Conservation (phyloP, 2,888 invertebrate genomes). For the Helicoverpa assulta region DNA sequence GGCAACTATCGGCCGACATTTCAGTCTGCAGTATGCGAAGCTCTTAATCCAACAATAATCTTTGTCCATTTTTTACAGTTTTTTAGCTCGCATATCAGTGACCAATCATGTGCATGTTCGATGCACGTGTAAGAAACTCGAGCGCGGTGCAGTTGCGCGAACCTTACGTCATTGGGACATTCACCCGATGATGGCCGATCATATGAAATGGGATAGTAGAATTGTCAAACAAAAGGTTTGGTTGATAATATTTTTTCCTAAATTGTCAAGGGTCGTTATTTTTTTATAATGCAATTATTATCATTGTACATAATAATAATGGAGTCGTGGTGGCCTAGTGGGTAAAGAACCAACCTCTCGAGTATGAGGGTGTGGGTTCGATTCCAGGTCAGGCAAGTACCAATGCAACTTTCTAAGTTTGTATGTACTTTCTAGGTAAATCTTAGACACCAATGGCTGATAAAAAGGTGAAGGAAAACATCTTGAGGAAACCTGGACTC, state of each 20-base stretch:
- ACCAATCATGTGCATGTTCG: slow-evolving; percentile 20
- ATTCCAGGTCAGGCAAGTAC: too few species aligned
- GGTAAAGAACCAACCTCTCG: too few species aligned
- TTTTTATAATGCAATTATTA: too few species aligned
- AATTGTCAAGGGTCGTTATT: background rate
- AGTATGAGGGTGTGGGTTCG: too few species aligned
- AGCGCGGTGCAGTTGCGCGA: slow-evolving; percentile 66
- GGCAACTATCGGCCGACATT: too few species aligned
- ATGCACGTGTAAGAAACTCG: slow-evolving; percentile 54
- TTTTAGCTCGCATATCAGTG: slow-evolving; percentile 11
- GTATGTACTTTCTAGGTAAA: too few species aligned
- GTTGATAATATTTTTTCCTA: background rate
- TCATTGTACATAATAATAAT: too few species aligned
- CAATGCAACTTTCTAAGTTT: too few species aligned
- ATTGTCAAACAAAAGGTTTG: background rate
- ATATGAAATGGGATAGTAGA: slow-evolving; percentile 16
- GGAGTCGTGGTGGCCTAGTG: too few species aligned
- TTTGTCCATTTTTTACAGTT: slow-evolving; percentile 32
- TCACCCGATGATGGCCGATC: slow-evolving; percentile 59
- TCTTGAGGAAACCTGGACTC: too few species aligned
- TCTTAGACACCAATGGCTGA: too few species aligned
- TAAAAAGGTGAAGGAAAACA: too few species aligned
- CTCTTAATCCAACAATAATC: slow-evolving; percentile 5
- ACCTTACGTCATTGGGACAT: slow-evolving; percentile 72
- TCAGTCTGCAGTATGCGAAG: background rate